phyloP scores from a whole-genome alignment of 2,888 invertebrate genomes.

The Ryuthela nishihirai region DNA sequence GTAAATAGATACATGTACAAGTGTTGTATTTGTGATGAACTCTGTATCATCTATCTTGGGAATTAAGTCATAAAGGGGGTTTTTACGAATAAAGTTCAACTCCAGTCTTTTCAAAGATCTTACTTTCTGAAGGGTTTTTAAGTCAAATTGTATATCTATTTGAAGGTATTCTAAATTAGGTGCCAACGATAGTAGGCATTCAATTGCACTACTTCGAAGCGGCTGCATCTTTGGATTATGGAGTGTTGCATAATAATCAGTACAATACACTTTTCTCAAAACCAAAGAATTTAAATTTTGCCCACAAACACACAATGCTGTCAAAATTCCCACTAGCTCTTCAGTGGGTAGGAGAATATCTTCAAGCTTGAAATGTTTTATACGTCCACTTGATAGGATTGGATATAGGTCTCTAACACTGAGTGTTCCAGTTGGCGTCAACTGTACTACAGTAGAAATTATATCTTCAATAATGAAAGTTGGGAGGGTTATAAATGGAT shows the following conservation, averaged over 20 bases:
- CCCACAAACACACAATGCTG: constrained; percentile 9
- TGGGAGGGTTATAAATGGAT: constrained; percentile 18
- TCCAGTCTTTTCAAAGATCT: constrained; percentile 5
- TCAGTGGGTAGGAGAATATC: constrained; percentile 12
- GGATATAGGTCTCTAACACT: constrained; percentile 13
- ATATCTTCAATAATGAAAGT: constrained; percentile 10
- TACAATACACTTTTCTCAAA: constrained; percentile 6
- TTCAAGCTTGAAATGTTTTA: constrained; percentile 16
- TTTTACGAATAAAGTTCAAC: constrained; percentile 11
- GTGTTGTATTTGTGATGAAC: constrained; percentile 1
- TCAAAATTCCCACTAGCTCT: constrained; percentile 13
- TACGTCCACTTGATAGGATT: constrained; percentile 16
- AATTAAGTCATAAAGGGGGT: constrained; percentile 5
- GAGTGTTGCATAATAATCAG: background rate
- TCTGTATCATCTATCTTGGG: constrained; percentile 2
- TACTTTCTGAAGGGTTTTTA: constrained; percentile 5
- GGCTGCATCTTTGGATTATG: constrained; percentile 5
- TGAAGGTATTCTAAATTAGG: constrained; percentile 8
- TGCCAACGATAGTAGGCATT: constrained; percentile 9
- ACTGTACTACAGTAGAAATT: constrained; percentile 1
- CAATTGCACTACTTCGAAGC: constrained; percentile 4
- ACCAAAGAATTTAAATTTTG: constrained; percentile 5
- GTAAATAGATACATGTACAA: constrained; percentile 9
- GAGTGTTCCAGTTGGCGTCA: background rate
- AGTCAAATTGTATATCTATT: constrained; percentile 13